Percentiles rank a stretch among this genome's conserved stretches.
Evolutionary conservation across 2,888 invertebrate genomes (phyloP).

Genomic region (Chymomyza procnemis): DNA sequence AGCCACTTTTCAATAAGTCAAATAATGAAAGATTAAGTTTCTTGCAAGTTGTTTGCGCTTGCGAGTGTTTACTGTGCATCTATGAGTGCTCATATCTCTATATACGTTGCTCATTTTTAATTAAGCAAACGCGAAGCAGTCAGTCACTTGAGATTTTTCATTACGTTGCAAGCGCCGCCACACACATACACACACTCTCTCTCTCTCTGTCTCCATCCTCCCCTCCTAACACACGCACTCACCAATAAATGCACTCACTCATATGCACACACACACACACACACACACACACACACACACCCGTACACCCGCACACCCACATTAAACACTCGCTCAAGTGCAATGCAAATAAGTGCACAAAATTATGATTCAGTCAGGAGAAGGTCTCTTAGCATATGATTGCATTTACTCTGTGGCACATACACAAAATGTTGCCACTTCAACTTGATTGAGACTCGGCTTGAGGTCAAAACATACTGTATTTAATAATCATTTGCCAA

Average conservation of each 20-base stretch:
- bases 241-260: no score
- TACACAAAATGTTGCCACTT: constrained; percentile 4
- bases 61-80: constrained; percentile 21
- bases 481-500: constrained; percentile 46
- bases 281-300: background rate
- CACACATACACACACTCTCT: background rate
- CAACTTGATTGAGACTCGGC: constrained; percentile 22
- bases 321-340: constrained; percentile 16
- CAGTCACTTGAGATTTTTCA: constrained; percentile 65
- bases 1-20: no score
- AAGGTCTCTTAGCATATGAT: background rate
- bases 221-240: no score
- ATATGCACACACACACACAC: background rate
- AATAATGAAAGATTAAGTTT: background rate
- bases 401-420: background rate
- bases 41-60: constrained; percentile 1
- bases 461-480: constrained; percentile 33
- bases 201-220: no score
- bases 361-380: background rate
- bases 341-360: constrained; percentile 33
- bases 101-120: constrained; percentile 62
- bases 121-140: constrained; percentile 58
- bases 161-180: constrained; percentile 37
- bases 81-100: constrained; percentile 20
- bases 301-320: background rate